Evolutionary conservation across 2,113 vertebrate species (phyloP).

Genomic region (Dipodomys stephensi): DNA sequence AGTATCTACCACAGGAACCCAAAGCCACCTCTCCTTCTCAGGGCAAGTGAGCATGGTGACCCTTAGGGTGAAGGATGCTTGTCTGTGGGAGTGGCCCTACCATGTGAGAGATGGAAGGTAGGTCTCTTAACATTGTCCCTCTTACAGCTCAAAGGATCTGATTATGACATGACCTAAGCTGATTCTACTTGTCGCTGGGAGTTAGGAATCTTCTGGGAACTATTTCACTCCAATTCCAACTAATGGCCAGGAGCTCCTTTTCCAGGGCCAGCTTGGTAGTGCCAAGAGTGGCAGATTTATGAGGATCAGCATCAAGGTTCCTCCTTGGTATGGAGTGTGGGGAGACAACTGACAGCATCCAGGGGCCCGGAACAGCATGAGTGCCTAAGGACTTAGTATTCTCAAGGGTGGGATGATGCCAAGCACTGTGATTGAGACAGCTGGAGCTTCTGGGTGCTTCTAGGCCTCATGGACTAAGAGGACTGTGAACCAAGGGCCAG

Average conservation of each 20-base stretch:
- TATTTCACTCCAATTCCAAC: neutral
- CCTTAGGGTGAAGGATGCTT: neutral
- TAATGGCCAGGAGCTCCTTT: neutral
- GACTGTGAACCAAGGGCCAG: neutral
- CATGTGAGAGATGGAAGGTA: neutral
- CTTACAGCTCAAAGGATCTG: neutral
- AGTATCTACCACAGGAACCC: neutral
- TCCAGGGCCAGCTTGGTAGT: conserved; percentile 24
- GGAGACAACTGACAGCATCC: neutral
- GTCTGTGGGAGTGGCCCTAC: neutral
- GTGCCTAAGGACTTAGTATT: neutral
- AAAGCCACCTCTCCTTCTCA: neutral
- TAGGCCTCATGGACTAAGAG: neutral
- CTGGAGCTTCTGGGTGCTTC: neutral
- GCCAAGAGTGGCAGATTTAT: neutral
- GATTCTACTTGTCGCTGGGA: conserved; percentile 1
- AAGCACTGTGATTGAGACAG: neutral
- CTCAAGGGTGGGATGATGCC: neutral
- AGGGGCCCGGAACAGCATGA: neutral
- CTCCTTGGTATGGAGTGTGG: neutral
- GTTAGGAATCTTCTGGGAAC: neutral
- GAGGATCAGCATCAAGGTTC: neutral
- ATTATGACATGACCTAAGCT: neutral
- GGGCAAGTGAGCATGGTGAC: neutral
- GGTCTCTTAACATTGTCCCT: neutral